phyloP scores from a whole-genome alignment of 2,797 vertebrate species.

The Mormyrus proboscirostris region DNA sequence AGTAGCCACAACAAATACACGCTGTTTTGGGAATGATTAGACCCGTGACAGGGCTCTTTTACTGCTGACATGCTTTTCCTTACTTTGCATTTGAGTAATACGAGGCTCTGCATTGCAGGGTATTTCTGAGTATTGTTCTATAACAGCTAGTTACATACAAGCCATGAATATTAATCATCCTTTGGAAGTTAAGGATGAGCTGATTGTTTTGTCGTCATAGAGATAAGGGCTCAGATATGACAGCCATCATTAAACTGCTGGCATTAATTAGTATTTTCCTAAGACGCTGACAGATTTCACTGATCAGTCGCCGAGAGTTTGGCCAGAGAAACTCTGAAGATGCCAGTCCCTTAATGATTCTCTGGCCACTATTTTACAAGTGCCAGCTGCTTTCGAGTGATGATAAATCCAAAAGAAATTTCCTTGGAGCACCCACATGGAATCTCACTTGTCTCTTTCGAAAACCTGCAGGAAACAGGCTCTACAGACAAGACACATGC shows the following conservation, averaged over 20 bases:
- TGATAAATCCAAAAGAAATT: constrained; percentile 27
- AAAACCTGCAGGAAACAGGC: constrained; percentile 4
- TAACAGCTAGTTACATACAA: background rate
- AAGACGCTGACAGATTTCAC: constrained; percentile 38
- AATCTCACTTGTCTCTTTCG: background rate
- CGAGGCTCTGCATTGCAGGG: background rate
- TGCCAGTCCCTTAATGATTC: constrained; percentile 43
- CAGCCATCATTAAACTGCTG: constrained; percentile 38
- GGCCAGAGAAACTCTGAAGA: constrained; percentile 42
- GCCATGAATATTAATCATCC: background rate
- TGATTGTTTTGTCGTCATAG: background rate
- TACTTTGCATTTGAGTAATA: background rate
- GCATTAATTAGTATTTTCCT: constrained; percentile 43
- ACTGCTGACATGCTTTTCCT: background rate
- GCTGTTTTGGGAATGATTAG: background rate
- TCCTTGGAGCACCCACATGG: background rate
- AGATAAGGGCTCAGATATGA: constrained; percentile 12
- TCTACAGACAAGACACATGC: background rate
- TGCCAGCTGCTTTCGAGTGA: constrained; percentile 39
- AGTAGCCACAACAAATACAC: constrained; percentile 20
- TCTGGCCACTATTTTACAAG: constrained; percentile 30
- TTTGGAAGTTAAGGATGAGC: background rate
- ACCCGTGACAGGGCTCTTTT: background rate
- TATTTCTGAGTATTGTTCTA: background rate
- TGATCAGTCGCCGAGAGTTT: constrained; percentile 49